phyloP scores from a whole-genome alignment of 53 echinoderm and acorn worm genomes.

The Antedon mediterranea region DNA sequence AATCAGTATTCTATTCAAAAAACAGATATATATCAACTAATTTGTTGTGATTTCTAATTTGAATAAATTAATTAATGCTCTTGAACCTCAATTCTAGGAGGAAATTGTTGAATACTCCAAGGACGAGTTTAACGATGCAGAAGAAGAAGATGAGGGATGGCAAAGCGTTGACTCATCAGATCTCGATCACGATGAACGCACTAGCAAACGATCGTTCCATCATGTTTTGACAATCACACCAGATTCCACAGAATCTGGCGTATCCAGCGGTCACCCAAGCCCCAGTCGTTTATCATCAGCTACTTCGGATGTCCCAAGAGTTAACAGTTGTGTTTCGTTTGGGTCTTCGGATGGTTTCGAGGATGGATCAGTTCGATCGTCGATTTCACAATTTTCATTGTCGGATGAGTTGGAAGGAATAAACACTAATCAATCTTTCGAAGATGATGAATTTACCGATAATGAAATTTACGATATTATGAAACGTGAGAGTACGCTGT shows the following conservation, averaged over 20 bases:
- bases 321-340: neutral
- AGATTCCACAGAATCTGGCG: neutral
- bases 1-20: too few species aligned
- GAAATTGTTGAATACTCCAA: neutral
- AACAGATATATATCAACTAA: too few species aligned
- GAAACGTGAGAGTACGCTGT: neutral
- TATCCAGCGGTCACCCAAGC: neutral
- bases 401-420: neutral
- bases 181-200: neutral
- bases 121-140: neutral
- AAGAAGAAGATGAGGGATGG: neutral
- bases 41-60: too few species aligned
- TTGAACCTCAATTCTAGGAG: neutral
- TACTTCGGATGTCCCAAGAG: neutral
- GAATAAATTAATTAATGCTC: neutral
- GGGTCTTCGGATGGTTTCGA: neutral
- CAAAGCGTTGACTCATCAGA: neutral
- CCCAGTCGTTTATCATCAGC: neutral
- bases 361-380: neutral
- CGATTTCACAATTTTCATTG: neutral
- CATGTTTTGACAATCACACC: neutral
- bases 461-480: neutral
- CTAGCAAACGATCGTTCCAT: neutral
- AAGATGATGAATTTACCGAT: neutral
- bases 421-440: neutral